Evolutionary conservation across 2,888 invertebrate species (phyloP).

Genomic region (Scaptomyza caliginosa): DNA sequence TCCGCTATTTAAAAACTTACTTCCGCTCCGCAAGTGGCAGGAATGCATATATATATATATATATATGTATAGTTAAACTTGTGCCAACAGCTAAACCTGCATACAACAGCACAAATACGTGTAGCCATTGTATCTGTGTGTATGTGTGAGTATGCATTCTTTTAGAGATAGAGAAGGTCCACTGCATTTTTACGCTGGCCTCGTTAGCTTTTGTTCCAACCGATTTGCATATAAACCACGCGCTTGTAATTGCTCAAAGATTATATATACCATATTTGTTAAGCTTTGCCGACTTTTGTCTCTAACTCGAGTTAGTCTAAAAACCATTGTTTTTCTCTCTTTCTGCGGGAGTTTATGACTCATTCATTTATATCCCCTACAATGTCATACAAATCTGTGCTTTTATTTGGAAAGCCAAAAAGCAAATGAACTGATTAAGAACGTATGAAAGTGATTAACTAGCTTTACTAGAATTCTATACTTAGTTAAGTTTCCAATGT

Average conservation of each 20-base stretch:
- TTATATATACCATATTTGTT: constrained; percentile 38
- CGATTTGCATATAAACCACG: constrained; percentile 61
- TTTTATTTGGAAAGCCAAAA: neutral
- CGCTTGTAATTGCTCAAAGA: constrained; percentile 56
- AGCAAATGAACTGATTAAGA: constrained; percentile 13
- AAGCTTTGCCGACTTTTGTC: constrained; percentile 11
- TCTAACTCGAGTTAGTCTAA: constrained; percentile 14
- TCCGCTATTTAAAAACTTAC: constrained; percentile 77
- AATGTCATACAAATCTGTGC: neutral
- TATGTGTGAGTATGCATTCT: neutral
- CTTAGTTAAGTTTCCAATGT: too few relatives aligned
- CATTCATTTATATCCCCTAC: neutral
- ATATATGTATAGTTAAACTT: constrained; percentile 62
- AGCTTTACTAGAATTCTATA: too few relatives aligned
- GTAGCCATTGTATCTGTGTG: neutral
- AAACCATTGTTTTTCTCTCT: neutral
- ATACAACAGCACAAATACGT: neutral
- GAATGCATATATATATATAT: too few relatives aligned
- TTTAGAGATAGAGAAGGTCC: constrained; percentile 6
- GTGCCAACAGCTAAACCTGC: constrained; percentile 37
- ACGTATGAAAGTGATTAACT: too few relatives aligned
- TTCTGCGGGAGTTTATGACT: neutral
- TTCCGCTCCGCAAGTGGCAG: constrained; percentile 49
- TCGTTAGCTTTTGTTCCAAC: constrained; percentile 51
- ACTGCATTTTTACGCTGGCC: constrained; percentile 37